Percentiles rank a stretch among this genome's conserved stretches.
Conservation (phyloP, 2,113 vertebrate species). For the Urocolius indicus region DNA sequence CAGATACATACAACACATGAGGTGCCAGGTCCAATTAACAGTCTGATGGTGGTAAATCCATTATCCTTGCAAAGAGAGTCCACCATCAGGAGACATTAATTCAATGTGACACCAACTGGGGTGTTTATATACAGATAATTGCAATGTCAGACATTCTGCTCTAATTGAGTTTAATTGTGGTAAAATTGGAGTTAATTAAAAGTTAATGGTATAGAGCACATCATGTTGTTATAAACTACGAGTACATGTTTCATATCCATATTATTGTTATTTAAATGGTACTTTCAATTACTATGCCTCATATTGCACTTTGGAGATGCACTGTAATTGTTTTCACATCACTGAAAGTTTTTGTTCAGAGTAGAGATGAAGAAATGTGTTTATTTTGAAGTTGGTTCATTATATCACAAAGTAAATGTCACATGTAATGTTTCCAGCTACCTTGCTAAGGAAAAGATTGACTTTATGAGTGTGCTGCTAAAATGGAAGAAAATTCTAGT, state of each 20-base stretch:
- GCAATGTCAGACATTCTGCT: constrained; percentile 83
- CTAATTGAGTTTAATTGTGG: constrained; percentile 87
- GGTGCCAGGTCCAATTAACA: constrained; percentile 59
- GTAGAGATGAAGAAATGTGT: not conserved
- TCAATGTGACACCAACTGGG: constrained; percentile 67
- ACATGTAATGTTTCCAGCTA: not conserved
- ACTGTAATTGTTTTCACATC: constrained; percentile 9
- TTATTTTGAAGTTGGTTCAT: not conserved
- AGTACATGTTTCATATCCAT: constrained; percentile 51
- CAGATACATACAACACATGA: not conserved
- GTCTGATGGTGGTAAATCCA: constrained; percentile 41
- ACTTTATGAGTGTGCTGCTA: not conserved
- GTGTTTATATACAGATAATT: constrained; percentile 75
- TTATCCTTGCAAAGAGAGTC: constrained; percentile 61
- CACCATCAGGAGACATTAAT: constrained; percentile 68
- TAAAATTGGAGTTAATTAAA: constrained; percentile 89
- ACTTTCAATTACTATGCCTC: constrained; percentile 55
- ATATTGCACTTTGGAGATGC: constrained; percentile 14
- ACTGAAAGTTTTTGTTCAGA: constrained; percentile 23
- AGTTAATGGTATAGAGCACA: constrained; percentile 84
- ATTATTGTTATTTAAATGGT: constrained; percentile 47
- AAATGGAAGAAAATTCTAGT: not conserved
- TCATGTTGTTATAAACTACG: constrained; percentile 44
- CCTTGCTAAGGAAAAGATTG: not conserved
- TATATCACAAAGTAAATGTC: not conserved